Evolutionary conservation across 2,113 vertebrate species (phyloP).

Genomic region (Falco punctatus): DNA sequence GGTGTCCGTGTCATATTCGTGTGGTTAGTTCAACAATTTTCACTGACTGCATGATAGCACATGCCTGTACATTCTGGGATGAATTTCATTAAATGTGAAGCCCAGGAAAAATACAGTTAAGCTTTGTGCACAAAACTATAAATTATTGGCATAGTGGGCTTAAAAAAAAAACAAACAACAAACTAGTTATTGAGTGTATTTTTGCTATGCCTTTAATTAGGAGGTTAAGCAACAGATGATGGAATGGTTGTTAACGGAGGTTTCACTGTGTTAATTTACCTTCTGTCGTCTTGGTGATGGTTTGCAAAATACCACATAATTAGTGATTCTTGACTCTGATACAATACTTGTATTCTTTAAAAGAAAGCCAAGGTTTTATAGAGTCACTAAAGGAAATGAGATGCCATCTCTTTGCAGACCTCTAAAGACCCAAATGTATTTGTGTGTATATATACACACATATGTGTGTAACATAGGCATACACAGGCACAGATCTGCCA

Average conservation of each 20-base stretch:
- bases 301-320: neutral
- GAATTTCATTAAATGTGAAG: neutral
- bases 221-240: neutral
- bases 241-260: neutral
- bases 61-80: neutral
- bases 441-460: no score
- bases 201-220: neutral
- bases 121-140: neutral
- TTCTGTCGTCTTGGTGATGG: neutral
- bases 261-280: neutral
- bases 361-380: neutral
- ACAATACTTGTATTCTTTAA: neutral
- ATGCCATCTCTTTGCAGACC: neutral
- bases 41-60: neutral
- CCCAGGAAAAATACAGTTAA: neutral
- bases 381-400: neutral
- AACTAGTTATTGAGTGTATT: neutral
- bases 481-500: neutral
- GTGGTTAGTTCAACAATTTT: neutral
- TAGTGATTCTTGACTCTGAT: neutral
- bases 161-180: neutral
- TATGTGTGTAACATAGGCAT: no score
- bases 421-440: neutral
- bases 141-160: neutral
- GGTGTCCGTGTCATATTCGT: rapidly evolving